Base-by-base conservation (phyloP, 1,140 invertebrate genomes). In the Pararge aegeria region DNA sequence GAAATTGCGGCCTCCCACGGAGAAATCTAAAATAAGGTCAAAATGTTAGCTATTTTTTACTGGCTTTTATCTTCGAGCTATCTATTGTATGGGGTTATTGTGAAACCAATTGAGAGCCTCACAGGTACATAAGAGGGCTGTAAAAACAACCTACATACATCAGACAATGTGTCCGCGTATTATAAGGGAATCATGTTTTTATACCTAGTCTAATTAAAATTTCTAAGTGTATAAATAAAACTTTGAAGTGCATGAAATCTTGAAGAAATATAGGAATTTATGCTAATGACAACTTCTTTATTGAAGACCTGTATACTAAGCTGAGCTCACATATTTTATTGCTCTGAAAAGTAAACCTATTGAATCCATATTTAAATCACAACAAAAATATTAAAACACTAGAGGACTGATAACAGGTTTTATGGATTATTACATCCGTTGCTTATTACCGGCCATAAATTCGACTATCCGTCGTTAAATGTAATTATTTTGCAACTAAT, bases 1-100 rank as follows among this genome's bases (percentile, higher is more conserved):
- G 85, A 88, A 88, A 88, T 86, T 88, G 85, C 85, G 84, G 74
- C 74, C 83, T 84, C 80, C 76, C 70, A 66, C 62, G 67, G 71
- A 79, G 69, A 70, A 85, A 85, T 76, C 73, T 82, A 80, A 78
- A 88, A 88, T 85, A 81, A 83, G 83, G 85, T 80, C 82, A 84
- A 87, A 87, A 76, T 79, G 77, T 85, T 83, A 74, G 69, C 73
- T 76, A 75, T 76, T 67, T 75, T 73, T 68, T 66, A 63, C 61
- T 65, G 65, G 60, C 64, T 81, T 79, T 75, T 70, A 70, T 67
- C 62, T 73, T 58, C 38, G 40, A 52, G 57, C 64, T 65, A 71
- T 66, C 66, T 64, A 70, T 70, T 74, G 68, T 71, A 66, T 54
- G 52, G 64, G 64, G 60, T 70, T 71, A 68, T 74, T 74, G 66